Percentiles rank a stretch among this genome's conserved stretches.
phyloP scores from a whole-genome alignment of 2,888 invertebrate genomes.

The Dynastes hyllus region DNA sequence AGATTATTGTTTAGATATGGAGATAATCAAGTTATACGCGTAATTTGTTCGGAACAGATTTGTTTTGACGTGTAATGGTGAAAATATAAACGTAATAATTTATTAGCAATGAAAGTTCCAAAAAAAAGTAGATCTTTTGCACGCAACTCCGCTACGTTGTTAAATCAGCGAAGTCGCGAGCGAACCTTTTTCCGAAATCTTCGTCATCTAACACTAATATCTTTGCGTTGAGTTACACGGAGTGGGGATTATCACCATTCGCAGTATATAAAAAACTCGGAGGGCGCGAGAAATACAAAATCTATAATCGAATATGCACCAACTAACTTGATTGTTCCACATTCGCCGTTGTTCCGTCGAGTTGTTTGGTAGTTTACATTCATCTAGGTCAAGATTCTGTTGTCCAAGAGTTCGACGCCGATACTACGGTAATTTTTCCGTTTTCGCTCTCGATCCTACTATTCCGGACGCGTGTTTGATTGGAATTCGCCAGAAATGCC shows the following conservation, averaged over 20 bases:
- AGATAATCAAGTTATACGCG: too few relatives aligned
- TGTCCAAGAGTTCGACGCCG: too few relatives aligned
- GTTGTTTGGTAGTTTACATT: conserved; percentile 8
- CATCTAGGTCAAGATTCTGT: conserved; percentile 13
- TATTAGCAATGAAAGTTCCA: neutral
- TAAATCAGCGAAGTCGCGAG: too few relatives aligned
- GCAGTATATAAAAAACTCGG: conserved; percentile 43
- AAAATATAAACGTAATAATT: too few relatives aligned
- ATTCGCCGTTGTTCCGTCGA: neutral
- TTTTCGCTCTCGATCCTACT: neutral
- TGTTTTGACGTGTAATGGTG: too few relatives aligned
- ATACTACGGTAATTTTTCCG: neutral
- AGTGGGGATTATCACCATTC: conserved; percentile 49
- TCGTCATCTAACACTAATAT: neutral
- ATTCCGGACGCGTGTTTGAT: neutral
- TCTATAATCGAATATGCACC: conserved; percentile 39
- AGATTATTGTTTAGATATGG: too few relatives aligned
- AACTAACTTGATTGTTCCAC: neutral
- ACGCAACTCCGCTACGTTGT: too few relatives aligned
- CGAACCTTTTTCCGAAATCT: neutral
- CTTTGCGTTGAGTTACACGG: neutral
- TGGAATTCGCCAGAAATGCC: conserved; percentile 60
- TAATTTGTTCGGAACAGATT: too few relatives aligned
- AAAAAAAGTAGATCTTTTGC: too few relatives aligned
- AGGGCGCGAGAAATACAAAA: conserved; percentile 48